Evolutionary conservation across 1,140 invertebrate species (phyloP).

Genomic region (Sycophaga agraensis): DNA sequence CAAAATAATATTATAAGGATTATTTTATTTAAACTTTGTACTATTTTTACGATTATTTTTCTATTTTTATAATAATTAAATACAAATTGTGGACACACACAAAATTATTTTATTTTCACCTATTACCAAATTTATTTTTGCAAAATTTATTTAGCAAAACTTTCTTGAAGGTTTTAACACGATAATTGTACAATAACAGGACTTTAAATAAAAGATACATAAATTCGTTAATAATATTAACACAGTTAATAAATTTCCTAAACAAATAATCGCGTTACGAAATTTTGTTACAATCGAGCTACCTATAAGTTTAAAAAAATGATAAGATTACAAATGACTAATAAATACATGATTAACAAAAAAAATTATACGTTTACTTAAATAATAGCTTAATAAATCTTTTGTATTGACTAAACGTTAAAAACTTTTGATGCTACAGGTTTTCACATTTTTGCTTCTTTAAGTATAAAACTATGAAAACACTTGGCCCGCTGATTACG

Average conservation of each 20-base stretch:
- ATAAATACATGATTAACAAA: slow-evolving; percentile 20
- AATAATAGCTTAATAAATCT: slow-evolving; percentile 6
- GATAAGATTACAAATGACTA: slow-evolving; percentile 17
- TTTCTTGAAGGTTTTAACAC: no score
- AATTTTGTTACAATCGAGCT: slow-evolving; percentile 8
- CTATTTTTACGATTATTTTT: neutral
- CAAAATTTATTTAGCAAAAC: no score
- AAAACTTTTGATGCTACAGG: neutral
- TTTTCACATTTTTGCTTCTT: neutral
- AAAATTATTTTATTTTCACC: neutral
- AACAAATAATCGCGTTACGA: slow-evolving; percentile 6
- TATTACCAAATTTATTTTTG: neutral
- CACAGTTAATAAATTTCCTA: no score
- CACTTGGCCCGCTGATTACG: slow-evolving; percentile 6
- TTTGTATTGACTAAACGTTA: slow-evolving; percentile 16
- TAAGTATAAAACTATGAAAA: slow-evolving; percentile 28
- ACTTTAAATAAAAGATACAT: no score
- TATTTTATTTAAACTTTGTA: neutral
- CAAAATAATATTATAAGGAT: neutral
- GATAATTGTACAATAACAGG: no score
- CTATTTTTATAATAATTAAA: neutral
- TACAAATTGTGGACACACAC: neutral
- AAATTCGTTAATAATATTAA: no score
- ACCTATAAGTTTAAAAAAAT: slow-evolving; percentile 21
- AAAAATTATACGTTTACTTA: slow-evolving; percentile 1